Percentiles rank a stretch among this genome's conserved stretches.
Conservation (phyloP, 2,797 vertebrate species). For the Onychomys arenicola region DNA sequence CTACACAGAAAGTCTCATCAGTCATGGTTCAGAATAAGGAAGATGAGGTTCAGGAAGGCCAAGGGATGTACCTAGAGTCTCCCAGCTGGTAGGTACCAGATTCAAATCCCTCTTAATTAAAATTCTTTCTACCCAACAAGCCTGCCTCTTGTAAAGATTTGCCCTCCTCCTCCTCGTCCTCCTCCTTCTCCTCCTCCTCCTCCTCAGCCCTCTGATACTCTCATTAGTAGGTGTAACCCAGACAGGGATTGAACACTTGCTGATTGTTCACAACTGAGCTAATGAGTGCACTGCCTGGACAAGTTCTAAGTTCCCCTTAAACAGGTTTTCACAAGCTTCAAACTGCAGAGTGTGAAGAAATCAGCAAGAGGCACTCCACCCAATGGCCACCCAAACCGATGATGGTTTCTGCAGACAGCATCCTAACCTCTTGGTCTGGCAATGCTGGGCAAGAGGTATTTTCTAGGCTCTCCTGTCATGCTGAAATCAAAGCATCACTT, state of each 20-base stretch:
- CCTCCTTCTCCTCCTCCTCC: neutral
- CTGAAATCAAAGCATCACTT: slow-evolving; percentile 25
- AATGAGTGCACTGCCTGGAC: slow-evolving; percentile 9
- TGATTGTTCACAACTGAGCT: slow-evolving; percentile 49
- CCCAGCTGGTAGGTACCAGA: neutral
- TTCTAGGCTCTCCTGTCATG: neutral
- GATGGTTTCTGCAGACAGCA: neutral
- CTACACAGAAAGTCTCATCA: neutral
- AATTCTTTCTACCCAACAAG: neutral
- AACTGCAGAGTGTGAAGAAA: slow-evolving; percentile 31
- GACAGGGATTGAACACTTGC: slow-evolving; percentile 21
- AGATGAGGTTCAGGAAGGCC: neutral
- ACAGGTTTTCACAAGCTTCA: slow-evolving; percentile 68
- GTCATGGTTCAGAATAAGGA: neutral
- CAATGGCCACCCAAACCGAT: neutral
- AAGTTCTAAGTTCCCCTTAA: slow-evolving; percentile 52
- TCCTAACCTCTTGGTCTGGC: neutral
- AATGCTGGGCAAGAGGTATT: neutral
- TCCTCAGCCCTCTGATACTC: neutral
- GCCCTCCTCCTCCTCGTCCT: neutral
- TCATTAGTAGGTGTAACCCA: neutral
- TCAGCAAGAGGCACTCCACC: slow-evolving; percentile 57
- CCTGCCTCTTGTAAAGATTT: neutral
- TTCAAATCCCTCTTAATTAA: neutral
- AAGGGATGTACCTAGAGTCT: neutral